Percentiles rank a stretch among this genome's conserved stretches.
Evolutionary conservation across 2,797 vertebrate species (phyloP).

Genomic region (Eurystomus glaucurus): DNA sequence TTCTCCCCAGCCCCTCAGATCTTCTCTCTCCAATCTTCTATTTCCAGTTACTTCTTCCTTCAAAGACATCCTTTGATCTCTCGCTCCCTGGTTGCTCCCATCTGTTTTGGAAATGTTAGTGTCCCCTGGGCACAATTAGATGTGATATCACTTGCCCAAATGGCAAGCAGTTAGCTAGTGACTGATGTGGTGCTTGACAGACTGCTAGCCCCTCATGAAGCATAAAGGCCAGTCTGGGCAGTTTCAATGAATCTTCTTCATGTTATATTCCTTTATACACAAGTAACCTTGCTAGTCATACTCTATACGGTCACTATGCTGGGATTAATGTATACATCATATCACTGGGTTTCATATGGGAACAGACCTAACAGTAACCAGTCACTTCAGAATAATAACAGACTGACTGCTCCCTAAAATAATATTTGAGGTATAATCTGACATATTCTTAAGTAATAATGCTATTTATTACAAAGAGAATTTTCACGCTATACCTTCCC

Average conservation of each 20-base stretch:
- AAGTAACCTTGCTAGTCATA: neutral
- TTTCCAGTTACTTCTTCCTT: neutral
- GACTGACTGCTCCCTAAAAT: neutral
- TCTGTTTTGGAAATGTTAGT: neutral
- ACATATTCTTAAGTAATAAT: neutral
- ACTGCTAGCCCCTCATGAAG: neutral
- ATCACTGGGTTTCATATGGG: neutral
- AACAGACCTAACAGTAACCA: neutral
- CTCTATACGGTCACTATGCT: neutral
- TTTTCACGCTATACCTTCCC: neutral
- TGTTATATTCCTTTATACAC: neutral
- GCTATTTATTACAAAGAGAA: neutral
- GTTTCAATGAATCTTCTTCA: neutral
- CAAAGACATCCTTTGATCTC: neutral
- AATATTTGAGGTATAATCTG: neutral
- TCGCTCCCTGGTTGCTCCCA: neutral
- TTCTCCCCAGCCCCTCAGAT: neutral
- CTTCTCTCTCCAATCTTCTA: neutral
- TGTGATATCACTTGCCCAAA: neutral
- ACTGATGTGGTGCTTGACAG: neutral
- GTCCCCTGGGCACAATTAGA: neutral
- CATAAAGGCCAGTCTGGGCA: neutral
- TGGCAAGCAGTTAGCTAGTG: neutral
- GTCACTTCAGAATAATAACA: neutral
- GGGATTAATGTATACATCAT: neutral